Base-by-base conservation (phyloP, 2,113 vertebrate species). In the Menidia beryllina region DNA sequence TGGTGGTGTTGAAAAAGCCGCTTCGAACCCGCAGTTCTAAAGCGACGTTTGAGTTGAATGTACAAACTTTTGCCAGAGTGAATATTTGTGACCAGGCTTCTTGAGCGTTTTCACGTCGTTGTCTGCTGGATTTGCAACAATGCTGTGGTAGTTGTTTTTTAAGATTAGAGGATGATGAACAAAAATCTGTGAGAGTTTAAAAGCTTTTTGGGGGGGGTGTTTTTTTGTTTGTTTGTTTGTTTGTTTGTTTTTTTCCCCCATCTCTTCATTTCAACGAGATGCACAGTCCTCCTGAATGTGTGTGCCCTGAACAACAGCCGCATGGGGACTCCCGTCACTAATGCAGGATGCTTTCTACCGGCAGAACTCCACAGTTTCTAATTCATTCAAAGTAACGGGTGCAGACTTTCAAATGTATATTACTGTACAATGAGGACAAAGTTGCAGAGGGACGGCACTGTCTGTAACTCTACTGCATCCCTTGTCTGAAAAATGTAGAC, bases 1-100 rank as follows among this genome's bases (percentile, higher is more conserved):
- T 74, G 79, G 62, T 76, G 80, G 82, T 79, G 80, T 85, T 84
- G 77, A 51, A 61, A 30, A 68, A 48, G 66, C 79, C 73, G 72
- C 75, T 78, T 69, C 69, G 19, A 25, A 47, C 43, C 56, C 25
- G 60, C 63, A 19, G 53, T 56, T 72, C 19, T 77, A 84, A 88
- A 62, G 79, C 75, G 68, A 80, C 76, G 58, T 81, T 70, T 82
- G 48, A 79, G 79, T 72, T 85, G 90, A 91, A 91, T 91, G 90
- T 91, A 87, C 72, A 91, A 89, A 85, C 63, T 48, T 57, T 81
- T 64, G 76, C 75, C 81, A 83, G 79, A 79, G 81, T 84, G 85
- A 81, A 76, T 64, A 68, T 75, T 69, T 64, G 68, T 82, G 57
- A 74, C 59, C 23, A 83, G 66, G 72, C 66, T 89, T 66, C 15